Evolutionary conservation across 1,140 invertebrate genomes (phyloP).

Genomic region (Paracyclopina nana): DNA sequence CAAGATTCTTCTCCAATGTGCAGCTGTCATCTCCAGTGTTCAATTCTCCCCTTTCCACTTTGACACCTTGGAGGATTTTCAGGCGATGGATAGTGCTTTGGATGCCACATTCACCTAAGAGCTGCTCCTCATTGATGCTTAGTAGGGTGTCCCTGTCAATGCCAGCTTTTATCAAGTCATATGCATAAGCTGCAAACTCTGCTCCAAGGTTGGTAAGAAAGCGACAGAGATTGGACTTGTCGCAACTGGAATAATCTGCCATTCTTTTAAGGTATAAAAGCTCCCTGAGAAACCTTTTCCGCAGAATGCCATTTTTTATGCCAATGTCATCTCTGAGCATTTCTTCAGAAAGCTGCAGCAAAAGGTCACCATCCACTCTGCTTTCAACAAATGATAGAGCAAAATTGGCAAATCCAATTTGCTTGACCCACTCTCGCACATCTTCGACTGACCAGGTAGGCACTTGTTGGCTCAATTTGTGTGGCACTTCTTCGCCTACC

Average conservation of each 20-base stretch:
- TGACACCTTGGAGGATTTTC: constrained; percentile 8
- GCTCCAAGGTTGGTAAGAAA: constrained; percentile 67
- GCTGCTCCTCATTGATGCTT: constrained; percentile 51
- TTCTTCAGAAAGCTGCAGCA: constrained; percentile 75
- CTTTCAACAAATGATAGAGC: constrained; percentile 64
- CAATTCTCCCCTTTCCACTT: constrained; percentile 6
- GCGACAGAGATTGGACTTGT: constrained; percentile 69
- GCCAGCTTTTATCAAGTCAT: constrained; percentile 82
- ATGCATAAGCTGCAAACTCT: constrained; percentile 90
- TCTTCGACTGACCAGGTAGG: constrained; percentile 91
- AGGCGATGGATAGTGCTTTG: constrained; percentile 74
- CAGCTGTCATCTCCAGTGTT: constrained; percentile 31
- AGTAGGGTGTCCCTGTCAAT: constrained; percentile 49
- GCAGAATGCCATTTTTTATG: constrained; percentile 74
- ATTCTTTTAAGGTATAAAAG: constrained; percentile 83
- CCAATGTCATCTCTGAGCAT: constrained; percentile 82
- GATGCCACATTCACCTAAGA: constrained; percentile 71
- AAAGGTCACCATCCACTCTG: constrained; percentile 88
- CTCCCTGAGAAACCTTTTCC: constrained; percentile 81
- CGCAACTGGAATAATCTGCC: constrained; percentile 88
- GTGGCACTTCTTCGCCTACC: constrained; percentile 89
- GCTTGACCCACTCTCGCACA: constrained; percentile 92
- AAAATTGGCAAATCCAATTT: constrained; percentile 75
- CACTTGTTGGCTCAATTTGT: constrained; percentile 91
- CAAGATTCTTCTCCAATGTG: constrained; percentile 61